A percentile compares a stretch with the other conserved stretches of the same genome.
phyloP scores from a whole-genome alignment of 1,140 invertebrate species.

The Epicauta chinensis region DNA sequence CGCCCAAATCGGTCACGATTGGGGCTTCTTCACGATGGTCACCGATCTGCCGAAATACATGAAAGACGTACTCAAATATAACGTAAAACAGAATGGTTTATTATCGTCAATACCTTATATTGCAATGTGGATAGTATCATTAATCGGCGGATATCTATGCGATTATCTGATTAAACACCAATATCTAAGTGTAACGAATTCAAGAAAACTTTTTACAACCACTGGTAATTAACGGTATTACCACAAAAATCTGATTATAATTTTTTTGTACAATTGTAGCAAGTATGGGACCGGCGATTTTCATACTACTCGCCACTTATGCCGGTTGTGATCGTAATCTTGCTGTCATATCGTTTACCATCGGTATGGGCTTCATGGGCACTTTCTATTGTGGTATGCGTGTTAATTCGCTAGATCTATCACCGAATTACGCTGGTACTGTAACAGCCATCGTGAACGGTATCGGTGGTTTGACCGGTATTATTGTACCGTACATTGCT shows the following conservation, averaged over 20 bases:
- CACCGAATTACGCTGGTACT: slow-evolving; percentile 74
- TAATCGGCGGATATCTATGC: slow-evolving; percentile 58
- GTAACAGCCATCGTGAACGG: slow-evolving; percentile 81
- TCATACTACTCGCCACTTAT: slow-evolving; percentile 74
- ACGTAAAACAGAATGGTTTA: slow-evolving; percentile 65
- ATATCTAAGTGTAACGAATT: slow-evolving; percentile 43
- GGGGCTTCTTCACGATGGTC: slow-evolving; percentile 91
- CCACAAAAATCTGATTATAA: no score
- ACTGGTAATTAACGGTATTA: slow-evolving; percentile 63
- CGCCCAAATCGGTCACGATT: slow-evolving; percentile 80
- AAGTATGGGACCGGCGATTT: slow-evolving; percentile 69
- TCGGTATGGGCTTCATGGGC: slow-evolving; percentile 69
- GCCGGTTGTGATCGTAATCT: slow-evolving; percentile 63
- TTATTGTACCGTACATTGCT: slow-evolving; percentile 70
- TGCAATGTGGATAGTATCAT: slow-evolving; percentile 66
- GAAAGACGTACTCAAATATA: slow-evolving; percentile 77
- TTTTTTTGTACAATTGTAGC: no score
- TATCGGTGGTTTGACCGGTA: slow-evolving; percentile 73
- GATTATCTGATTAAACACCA: slow-evolving; percentile 64
- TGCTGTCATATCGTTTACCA: slow-evolving; percentile 60
- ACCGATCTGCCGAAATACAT: slow-evolving; percentile 91
- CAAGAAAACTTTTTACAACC: slow-evolving; percentile 63
- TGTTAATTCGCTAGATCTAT: slow-evolving; percentile 75
- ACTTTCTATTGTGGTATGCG: slow-evolving; percentile 71
- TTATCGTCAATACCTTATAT: slow-evolving; percentile 65